Percentiles rank a stretch among this genome's conserved stretches.
Conservation (phyloP, 2,888 invertebrate species). For the Synanthedon formicaeformis region DNA sequence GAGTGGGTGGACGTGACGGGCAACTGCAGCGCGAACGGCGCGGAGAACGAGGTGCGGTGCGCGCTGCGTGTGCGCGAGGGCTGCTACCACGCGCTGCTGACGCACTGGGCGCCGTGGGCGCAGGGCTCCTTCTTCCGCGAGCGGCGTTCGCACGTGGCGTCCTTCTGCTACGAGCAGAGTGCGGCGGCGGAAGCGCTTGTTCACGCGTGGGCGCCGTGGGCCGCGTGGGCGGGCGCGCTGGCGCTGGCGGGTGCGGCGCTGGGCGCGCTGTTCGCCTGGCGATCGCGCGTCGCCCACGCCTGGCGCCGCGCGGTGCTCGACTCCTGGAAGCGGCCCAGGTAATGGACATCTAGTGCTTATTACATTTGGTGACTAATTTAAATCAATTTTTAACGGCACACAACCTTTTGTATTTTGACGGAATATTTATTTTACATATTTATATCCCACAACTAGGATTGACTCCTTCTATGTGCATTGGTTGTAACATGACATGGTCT, state of each 20-base stretch:
- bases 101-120: constrained; percentile 28
- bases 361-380: too few species aligned
- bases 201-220: background rate
- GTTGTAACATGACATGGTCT: too few species aligned
- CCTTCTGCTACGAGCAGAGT: background rate
- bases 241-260: constrained; percentile 2
- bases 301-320: constrained; percentile 17
- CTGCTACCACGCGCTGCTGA: constrained; percentile 17
- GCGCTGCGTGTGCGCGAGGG: constrained; percentile 9
- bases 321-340: constrained; percentile 18
- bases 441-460: too few species aligned
- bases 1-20: constrained; percentile 2
- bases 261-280: constrained; percentile 9
- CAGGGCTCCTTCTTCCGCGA: constrained; percentile 15
- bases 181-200: background rate
- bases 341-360: too few species aligned
- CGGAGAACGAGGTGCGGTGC: constrained; percentile 13
- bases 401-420: too few species aligned
- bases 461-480: too few species aligned
- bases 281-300: background rate
- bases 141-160: constrained; percentile 4
- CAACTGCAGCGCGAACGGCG: constrained; percentile 2
- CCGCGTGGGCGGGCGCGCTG: background rate
- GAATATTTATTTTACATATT: too few species aligned
- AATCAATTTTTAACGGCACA: too few species aligned